Base-by-base conservation (phyloP, 2,113 vertebrate genomes). In the Lampris megalopsis region DNA sequence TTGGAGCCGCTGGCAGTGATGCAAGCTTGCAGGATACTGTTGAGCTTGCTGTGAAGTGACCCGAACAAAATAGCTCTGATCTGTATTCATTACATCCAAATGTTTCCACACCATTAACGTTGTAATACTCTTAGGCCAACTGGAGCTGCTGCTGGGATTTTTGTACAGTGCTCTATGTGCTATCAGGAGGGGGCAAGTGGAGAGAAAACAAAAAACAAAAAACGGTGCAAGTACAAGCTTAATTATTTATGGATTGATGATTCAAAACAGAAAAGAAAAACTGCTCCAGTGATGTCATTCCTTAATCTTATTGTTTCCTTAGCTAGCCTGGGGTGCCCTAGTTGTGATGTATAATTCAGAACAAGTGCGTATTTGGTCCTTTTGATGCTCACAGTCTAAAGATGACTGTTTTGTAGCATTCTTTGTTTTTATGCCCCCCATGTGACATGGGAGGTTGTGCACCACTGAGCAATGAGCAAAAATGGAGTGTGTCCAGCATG, bases 81-180 rank as follows among this genome's bases (percentile, higher is more conserved):
- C 84, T 87, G 87, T 89, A 90, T 92, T 90, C 88, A 87, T 92
- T 91, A 87, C 89, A 89, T 91, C 79, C 77, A 77, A 82, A 89
- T 86, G 72, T 86, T 90, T 92, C 88, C 75, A 79, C 90, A 86
- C 83, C 80, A 87, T 92, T 91, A 89, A 86, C 85, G 57, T 47
- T 37, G 43, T 89, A 88, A 91, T 90, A 82, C 79, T 85, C 81
- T 50, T 24, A 80, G 69, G 82, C 66, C 79, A 73, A 86, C 80
- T 56, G 8, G 69, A 82, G 76, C 86, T 81, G 75, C 81, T 80
- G 59, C 80, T 70, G 37, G 64, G 68, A 75, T 83, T 68, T 70
- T 78, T 63, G 52, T 79, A 65, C 37, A 68, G 56, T 53, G 72
- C 49, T 80, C 5, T 1, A 52, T 58, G 38, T 54, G 49, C 45